Evolutionary conservation across 1,140 invertebrate genomes (phyloP).

Genomic region (Ceratitis capitata): DNA sequence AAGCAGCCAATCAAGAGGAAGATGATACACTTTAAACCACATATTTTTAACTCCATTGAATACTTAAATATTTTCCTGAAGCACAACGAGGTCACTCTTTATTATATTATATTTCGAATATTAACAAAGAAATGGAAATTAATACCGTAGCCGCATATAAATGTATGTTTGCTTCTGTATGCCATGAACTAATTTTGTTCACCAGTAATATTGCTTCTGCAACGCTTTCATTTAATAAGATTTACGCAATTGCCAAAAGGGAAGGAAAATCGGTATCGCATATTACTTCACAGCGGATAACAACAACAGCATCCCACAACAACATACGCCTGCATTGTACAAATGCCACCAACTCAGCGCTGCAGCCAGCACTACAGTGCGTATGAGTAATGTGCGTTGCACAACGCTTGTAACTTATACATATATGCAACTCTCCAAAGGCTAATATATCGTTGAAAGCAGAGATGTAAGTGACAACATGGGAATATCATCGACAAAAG

Average conservation of each 20-base stretch:
- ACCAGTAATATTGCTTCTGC: not conserved
- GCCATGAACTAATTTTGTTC: too few species aligned
- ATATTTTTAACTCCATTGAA: too few species aligned
- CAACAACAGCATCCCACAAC: not conserved
- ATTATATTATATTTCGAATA: too few species aligned
- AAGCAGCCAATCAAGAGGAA: too few species aligned
- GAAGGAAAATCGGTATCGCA: not conserved
- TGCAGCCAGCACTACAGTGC: not conserved
- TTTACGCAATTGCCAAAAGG: not conserved
- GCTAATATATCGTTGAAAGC: conserved; percentile 17
- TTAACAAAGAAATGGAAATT: too few species aligned
- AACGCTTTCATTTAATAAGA: conserved; percentile 10
- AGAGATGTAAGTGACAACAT: conserved; percentile 3
- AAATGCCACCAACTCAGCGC: not conserved
- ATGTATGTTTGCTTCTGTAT: too few species aligned
- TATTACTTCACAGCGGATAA: not conserved
- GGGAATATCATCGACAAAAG: conserved; percentile 15
- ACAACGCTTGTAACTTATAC: not conserved
- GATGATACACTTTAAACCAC: too few species aligned
- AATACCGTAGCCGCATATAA: too few species aligned
- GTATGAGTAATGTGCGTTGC: not conserved
- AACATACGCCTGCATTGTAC: not conserved
- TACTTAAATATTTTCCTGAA: too few species aligned
- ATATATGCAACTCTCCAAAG: not conserved
- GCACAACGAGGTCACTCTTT: too few species aligned